Evolutionary conservation across 2,113 vertebrate species (phyloP).

Genomic region (Mesoclemmys tuberculata): DNA sequence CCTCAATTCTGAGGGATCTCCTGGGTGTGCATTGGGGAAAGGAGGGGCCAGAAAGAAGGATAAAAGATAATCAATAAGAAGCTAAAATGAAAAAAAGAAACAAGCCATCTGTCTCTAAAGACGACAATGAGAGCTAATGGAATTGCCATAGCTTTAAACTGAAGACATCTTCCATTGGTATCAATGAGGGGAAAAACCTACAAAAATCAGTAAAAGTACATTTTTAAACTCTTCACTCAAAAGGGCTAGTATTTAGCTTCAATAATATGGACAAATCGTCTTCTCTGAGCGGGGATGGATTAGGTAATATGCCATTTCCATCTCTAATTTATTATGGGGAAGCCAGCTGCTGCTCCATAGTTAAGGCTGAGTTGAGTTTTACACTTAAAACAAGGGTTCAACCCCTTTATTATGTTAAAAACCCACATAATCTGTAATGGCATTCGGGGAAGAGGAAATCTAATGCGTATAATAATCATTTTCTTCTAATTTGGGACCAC

Average conservation of each 20-base stretch:
- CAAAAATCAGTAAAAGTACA: conserved; percentile 31
- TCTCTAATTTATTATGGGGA: not conserved
- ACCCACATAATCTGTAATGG: not conserved
- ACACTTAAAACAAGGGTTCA: conserved; percentile 8
- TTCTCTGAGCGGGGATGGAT: not conserved
- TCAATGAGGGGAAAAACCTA: not conserved
- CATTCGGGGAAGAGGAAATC: not conserved
- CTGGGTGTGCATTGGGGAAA: not conserved
- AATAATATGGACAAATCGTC: not conserved
- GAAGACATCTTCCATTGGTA: conserved; percentile 1
- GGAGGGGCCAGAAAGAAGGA: not conserved
- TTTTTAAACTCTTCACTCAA: not conserved
- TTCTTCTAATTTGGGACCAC: not conserved
- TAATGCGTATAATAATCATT: not conserved
- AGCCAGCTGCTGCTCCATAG: not conserved
- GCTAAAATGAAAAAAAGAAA: not conserved
- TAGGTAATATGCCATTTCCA: not conserved
- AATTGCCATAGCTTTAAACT: not conserved
- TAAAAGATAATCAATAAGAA: not conserved
- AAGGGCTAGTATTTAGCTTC: not conserved
- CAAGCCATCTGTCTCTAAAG: conserved; percentile 11
- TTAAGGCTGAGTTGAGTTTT: not conserved
- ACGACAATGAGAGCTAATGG: conserved; percentile 29
- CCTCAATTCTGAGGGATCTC: not conserved
- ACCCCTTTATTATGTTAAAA: not conserved